Evolutionary conservation across 2,113 vertebrate species (phyloP).

Genomic region (Seriola aureovittata): DNA sequence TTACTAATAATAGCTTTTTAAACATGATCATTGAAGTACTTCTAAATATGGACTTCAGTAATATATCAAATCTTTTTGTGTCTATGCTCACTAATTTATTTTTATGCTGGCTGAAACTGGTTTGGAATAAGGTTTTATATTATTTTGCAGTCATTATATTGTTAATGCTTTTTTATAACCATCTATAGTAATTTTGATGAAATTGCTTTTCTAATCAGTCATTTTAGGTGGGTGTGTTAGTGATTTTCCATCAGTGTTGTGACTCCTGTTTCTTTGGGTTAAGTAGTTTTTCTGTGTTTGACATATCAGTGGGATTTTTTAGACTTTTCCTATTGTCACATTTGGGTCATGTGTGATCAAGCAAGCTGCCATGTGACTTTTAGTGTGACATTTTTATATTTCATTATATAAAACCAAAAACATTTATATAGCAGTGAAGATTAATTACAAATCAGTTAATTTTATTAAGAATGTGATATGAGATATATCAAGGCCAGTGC

Average conservation of each 20-base stretch:
- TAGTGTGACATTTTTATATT: background rate
- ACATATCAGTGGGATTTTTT: background rate
- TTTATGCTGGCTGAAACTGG: background rate
- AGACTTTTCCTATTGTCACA: background rate
- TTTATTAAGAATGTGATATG: too few species aligned
- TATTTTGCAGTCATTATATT: background rate
- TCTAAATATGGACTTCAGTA: conserved; percentile 8
- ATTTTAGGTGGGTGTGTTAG: background rate
- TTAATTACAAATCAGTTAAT: too few species aligned
- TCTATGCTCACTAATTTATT: background rate
- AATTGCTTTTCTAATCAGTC: background rate
- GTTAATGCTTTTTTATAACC: background rate
- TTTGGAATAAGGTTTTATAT: background rate
- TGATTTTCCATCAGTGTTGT: background rate
- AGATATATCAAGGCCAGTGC: too few species aligned
- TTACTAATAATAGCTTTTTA: conserved; percentile 30
- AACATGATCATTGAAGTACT: background rate
- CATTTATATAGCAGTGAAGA: background rate
- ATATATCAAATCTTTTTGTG: background rate
- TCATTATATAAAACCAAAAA: background rate
- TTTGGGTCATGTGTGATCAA: background rate
- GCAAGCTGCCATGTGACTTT: background rate
- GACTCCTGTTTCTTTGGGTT: background rate
- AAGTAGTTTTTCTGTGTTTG: background rate
- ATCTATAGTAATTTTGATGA: background rate